Evolutionary conservation across 2,888 invertebrate genomes (phyloP).

Genomic region (Drosophila conformis): DNA sequence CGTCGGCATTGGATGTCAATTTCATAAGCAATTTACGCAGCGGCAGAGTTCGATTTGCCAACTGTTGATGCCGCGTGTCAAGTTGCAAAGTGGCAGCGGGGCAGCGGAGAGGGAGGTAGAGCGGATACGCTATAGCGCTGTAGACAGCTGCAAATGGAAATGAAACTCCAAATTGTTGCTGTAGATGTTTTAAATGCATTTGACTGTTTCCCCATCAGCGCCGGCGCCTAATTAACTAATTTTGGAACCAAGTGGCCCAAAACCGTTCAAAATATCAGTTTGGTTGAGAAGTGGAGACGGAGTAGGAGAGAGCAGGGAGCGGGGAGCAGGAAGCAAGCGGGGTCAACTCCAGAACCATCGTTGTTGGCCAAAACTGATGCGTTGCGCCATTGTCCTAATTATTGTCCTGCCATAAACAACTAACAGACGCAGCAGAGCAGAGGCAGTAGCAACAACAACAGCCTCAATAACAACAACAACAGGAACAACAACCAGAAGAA

Average conservation of each 20-base stretch:
- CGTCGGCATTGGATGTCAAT: slow-evolving; percentile 73
- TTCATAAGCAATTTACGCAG: slow-evolving; percentile 81
- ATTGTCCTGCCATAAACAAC: slow-evolving; percentile 81
- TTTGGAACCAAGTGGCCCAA: slow-evolving; percentile 37
- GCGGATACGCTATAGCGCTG: not conserved
- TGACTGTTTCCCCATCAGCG: slow-evolving; percentile 46
- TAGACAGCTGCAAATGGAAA: slow-evolving; percentile 20
- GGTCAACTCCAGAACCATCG: slow-evolving; percentile 40
- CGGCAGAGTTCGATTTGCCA: slow-evolving; percentile 74
- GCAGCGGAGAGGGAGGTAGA: too few relatives aligned
- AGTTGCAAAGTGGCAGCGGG: slow-evolving; percentile 22
- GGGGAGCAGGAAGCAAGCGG: not conserved
- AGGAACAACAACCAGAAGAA: slow-evolving; percentile 12
- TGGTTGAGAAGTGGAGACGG: not conserved
- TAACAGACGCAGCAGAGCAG: slow-evolving; percentile 45
- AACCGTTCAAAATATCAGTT: slow-evolving; percentile 47
- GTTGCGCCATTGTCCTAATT: slow-evolving; percentile 73
- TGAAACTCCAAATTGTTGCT: slow-evolving; percentile 22
- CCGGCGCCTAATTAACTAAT: slow-evolving; percentile 77
- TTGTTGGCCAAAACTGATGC: slow-evolving; percentile 58
- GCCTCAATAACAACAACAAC: slow-evolving; percentile 4
- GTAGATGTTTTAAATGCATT: slow-evolving; percentile 35
- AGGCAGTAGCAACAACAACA: slow-evolving; percentile 22
- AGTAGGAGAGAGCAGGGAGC: not conserved
- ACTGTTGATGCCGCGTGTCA: slow-evolving; percentile 70